These are phyloP conservation scores for Anomalospiza imberbis DNA, from an alignment of 2,797 vertebrate genomes.

Conservation along the genomic window DNA sequence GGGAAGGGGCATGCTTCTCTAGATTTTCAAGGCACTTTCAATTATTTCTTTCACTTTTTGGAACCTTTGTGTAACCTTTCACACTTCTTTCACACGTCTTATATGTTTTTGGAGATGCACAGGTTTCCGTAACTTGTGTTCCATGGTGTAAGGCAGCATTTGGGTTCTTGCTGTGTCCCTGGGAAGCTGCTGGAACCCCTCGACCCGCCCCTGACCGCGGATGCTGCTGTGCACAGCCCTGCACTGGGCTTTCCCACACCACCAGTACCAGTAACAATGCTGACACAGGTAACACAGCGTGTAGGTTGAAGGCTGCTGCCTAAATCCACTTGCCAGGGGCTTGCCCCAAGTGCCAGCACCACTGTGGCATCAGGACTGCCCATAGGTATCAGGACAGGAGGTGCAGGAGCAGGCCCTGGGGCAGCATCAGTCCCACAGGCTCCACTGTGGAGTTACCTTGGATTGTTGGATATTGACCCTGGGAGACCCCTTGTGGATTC, in stretches of 20 bases:
- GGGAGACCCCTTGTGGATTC: slow-evolving; percentile 94
- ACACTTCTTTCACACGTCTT: background rate
- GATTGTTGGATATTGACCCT: slow-evolving; percentile 96
- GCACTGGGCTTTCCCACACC: accelerated
- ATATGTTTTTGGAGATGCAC: accelerated
- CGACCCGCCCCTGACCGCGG: accelerated
- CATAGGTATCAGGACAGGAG: background rate
- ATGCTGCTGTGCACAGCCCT: background rate
- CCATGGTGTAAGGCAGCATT: background rate
- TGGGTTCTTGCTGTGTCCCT: background rate
- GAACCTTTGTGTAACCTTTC: background rate
- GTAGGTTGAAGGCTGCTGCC: background rate
- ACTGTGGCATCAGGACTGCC: background rate
- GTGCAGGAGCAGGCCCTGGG: background rate
- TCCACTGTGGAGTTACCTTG: slow-evolving; percentile 76
- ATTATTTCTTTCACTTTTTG: background rate
- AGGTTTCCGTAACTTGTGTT: background rate
- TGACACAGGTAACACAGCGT: accelerated
- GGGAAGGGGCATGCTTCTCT: background rate
- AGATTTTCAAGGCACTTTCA: background rate
- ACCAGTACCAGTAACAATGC: accelerated
- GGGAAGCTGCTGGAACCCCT: background rate
- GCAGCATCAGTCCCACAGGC: background rate
- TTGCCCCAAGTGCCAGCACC: background rate
- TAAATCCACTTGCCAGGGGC: background rate